phyloP scores from a whole-genome alignment of 30 jellyfish, hydroid and myxozoan species.

The Pseudorhiza aurosa region DNA sequence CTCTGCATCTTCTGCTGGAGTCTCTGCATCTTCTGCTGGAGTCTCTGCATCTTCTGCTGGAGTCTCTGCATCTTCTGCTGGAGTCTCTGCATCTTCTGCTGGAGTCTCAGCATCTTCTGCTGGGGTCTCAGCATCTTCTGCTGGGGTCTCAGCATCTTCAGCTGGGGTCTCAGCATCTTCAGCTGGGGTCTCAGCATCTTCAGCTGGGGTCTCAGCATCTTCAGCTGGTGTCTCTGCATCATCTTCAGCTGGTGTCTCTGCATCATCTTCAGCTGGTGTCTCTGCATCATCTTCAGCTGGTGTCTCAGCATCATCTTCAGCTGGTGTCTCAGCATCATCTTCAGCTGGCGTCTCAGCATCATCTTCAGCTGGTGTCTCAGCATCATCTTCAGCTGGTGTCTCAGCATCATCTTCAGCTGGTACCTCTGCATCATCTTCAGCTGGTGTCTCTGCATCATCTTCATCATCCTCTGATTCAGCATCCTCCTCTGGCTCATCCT shows the following conservation, averaged over 20 bases:
- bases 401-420: constrained; percentile 44
- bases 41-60: constrained; percentile 1
- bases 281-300: constrained; percentile 4
- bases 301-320: constrained; percentile 31
- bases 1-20: not conserved
- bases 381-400: constrained; percentile 21
- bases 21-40: not conserved
- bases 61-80: not conserved
- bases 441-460: constrained; percentile 53
- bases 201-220: constrained; percentile 20
- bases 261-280: constrained; percentile 8
- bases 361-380: constrained; percentile 28
- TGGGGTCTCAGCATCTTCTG: constrained; percentile 3
- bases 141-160: constrained; percentile 14
- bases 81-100: not conserved
- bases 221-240: not conserved
- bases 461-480: constrained; percentile 64
- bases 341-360: constrained; percentile 42
- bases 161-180: constrained; percentile 24
- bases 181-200: not conserved
- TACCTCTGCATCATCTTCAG: constrained; percentile 28
- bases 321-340: constrained; percentile 3
- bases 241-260: constrained; percentile 31
- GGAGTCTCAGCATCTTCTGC: not conserved
- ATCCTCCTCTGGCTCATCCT: constrained; percentile 40